Conservation (phyloP, 1,140 invertebrate species). For the Temnothorax nylanderi region DNA sequence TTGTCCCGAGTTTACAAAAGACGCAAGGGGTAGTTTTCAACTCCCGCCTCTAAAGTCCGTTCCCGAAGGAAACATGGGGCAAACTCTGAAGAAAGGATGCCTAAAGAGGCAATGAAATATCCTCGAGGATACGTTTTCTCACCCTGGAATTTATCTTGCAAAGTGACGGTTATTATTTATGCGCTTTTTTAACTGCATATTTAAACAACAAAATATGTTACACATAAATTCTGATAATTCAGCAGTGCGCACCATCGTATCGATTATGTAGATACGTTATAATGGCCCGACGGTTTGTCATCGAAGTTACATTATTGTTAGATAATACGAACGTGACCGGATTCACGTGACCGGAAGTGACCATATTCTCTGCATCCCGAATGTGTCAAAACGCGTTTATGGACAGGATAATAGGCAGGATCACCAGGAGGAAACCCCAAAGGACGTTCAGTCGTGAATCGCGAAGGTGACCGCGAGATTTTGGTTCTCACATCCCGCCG, state of each 20-base stretch:
- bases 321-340: neutral
- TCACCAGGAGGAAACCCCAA: neutral
- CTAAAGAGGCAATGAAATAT: neutral
- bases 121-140: neutral
- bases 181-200: neutral
- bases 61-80: neutral
- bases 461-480: neutral
- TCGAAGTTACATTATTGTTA: neutral
- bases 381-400: constrained; percentile 34
- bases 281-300: neutral
- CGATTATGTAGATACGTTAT: neutral
- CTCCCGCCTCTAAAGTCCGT: neutral
- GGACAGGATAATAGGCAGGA: constrained; percentile 62
- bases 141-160: neutral
- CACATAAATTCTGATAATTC: neutral
- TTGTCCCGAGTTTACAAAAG: constrained; percentile 9
- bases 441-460: neutral
- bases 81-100: neutral
- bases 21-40: neutral
- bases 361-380: neutral
- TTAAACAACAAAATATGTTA: neutral
- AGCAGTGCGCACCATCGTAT: neutral
- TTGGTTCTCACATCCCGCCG: neutral
- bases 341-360: neutral
- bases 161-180: neutral